Conservation (phyloP, 2,888 invertebrate species). For the Ctena decussata region DNA sequence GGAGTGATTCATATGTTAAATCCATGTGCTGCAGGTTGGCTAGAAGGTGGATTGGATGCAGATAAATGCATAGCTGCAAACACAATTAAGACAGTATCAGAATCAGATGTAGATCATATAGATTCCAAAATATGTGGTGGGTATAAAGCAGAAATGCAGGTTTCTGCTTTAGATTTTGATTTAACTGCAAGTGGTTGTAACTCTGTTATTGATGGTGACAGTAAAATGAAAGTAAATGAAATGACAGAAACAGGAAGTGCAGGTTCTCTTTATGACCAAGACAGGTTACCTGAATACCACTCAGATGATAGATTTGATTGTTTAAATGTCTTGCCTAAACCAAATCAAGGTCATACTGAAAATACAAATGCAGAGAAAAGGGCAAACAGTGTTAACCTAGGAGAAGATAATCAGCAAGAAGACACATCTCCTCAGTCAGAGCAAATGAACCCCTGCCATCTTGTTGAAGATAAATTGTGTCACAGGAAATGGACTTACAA, state of each 20-base stretch:
- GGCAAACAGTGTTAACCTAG: too few relatives aligned
- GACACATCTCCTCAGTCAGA: too few relatives aligned
- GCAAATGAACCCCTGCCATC: too few relatives aligned
- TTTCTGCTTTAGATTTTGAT: constrained; percentile 51
- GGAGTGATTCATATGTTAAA: constrained; percentile 59
- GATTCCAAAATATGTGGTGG: too few relatives aligned
- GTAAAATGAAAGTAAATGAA: not conserved
- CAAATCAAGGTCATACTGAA: too few relatives aligned
- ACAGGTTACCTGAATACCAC: too few relatives aligned
- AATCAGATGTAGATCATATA: not conserved
- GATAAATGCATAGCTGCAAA: not conserved
- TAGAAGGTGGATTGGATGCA: constrained; percentile 54
- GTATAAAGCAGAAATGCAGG: not conserved
- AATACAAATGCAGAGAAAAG: too few relatives aligned
- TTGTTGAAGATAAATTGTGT: not conserved
- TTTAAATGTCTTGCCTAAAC: too few relatives aligned
- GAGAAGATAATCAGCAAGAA: too few relatives aligned
- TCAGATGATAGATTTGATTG: too few relatives aligned
- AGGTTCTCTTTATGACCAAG: not conserved
- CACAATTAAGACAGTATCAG: too few relatives aligned
- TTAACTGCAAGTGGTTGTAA: not conserved
- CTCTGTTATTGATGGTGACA: not conserved
- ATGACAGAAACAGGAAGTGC: not conserved
- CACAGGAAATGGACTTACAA: not conserved
- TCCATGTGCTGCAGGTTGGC: constrained; percentile 55